Evolutionary conservation across 2,888 invertebrate genomes (phyloP).

Genomic region (Agrochola lota): DNA sequence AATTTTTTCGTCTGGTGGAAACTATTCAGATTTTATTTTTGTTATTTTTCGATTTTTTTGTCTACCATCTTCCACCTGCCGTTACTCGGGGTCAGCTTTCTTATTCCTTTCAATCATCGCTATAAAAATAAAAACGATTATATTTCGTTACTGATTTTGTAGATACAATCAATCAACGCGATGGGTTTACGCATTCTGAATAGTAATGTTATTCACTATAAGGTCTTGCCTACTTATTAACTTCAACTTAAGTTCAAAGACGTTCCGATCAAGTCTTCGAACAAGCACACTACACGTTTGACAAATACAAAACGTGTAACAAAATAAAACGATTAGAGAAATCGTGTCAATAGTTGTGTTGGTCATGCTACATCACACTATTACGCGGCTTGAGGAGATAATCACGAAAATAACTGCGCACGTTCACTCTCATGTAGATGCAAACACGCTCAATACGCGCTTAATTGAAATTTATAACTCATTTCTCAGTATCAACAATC

Average conservation of each 20-base stretch:
- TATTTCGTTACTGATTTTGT: constrained; percentile 25
- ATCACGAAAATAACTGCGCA: constrained; percentile 85
- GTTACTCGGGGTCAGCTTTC: constrained; percentile 26
- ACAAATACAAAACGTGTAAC: constrained; percentile 62
- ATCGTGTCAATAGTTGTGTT: constrained; percentile 77
- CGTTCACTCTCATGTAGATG: constrained; percentile 72
- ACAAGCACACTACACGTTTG: constrained; percentile 39
- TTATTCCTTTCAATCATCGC: constrained; percentile 34
- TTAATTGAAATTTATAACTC: constrained; percentile 91
- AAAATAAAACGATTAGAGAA: constrained; percentile 79
- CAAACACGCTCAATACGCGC: constrained; percentile 85
- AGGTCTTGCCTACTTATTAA: constrained; percentile 2
- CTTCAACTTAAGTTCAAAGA: constrained; percentile 25
- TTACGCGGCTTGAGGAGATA: constrained; percentile 81
- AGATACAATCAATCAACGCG: constrained; percentile 48
- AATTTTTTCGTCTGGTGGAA: background rate
- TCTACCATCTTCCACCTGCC: background rate
- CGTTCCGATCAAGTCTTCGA: constrained; percentile 32
- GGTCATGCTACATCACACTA: constrained; percentile 73
- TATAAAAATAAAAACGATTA: constrained; percentile 12
- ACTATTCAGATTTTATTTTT: background rate
- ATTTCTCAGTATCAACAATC: constrained; percentile 90
- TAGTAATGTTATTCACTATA: constrained; percentile 35
- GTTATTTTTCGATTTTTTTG: background rate
- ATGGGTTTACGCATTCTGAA: constrained; percentile 42